Evolutionary conservation across 2,113 vertebrate species (phyloP).

Genomic region (Coracopsis vasa): DNA sequence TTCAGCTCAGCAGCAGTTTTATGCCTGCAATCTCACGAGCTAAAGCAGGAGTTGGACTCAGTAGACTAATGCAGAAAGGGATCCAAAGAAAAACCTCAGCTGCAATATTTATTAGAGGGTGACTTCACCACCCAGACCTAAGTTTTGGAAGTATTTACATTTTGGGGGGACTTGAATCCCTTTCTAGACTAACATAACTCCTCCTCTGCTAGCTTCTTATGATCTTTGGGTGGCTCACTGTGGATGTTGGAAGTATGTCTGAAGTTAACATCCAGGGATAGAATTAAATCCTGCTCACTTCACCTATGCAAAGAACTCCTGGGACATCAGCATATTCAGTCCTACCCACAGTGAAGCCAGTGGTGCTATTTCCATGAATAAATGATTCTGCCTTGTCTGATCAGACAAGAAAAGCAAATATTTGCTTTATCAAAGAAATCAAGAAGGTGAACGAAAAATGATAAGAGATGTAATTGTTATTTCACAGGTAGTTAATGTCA

Average conservation of each 20-base stretch:
- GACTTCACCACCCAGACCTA: neutral
- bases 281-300: conserved; percentile 25
- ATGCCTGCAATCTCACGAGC: neutral
- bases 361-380: conserved; percentile 1
- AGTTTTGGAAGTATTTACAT: neutral
- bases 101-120: neutral
- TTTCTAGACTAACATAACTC: neutral
- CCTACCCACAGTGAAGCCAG: conserved; percentile 3
- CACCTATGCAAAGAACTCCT: neutral
- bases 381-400: conserved; percentile 14
- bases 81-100: neutral
- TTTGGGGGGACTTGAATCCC: neutral
- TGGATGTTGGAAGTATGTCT: conserved; percentile 1
- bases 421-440: conserved; percentile 39
- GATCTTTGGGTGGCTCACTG: neutral
- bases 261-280: conserved; percentile 6
- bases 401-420: conserved; percentile 19
- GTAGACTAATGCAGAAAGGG: neutral
- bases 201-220: conserved; percentile 3
- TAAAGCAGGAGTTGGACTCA: neutral
- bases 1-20: neutral
- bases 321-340: neutral
- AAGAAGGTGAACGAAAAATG: conserved; percentile 17
- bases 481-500: conserved; percentile 39
- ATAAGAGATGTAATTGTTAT: conserved; percentile 40